Percentiles rank a stretch among this genome's conserved stretches.
Conservation (phyloP, 2,797 vertebrate genomes). For the Bucorvus abyssinicus region DNA sequence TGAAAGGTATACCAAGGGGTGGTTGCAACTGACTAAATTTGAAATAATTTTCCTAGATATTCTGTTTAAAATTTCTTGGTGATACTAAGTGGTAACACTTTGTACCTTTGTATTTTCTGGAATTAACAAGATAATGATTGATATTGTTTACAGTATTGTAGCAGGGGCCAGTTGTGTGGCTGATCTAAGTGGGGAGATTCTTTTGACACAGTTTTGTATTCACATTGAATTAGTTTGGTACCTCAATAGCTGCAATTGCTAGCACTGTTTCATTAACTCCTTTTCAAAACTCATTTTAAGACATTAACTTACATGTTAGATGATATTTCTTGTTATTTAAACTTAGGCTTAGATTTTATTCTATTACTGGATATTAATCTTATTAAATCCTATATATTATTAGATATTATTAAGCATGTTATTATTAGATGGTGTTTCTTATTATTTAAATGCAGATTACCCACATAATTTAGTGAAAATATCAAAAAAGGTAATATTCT, state of each 20-base stretch:
- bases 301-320: background rate
- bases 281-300: conserved; percentile 11
- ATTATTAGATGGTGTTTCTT: background rate
- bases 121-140: background rate
- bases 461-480: background rate
- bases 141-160: background rate
- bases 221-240: background rate
- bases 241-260: background rate
- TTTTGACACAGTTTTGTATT: background rate
- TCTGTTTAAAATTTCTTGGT: background rate
- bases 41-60: too few species aligned
- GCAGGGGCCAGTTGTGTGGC: background rate
- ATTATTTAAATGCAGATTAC: background rate
- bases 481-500: background rate
- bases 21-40: background rate
- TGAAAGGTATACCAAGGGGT: background rate
- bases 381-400: background rate
- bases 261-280: background rate
- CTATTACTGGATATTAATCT: background rate
- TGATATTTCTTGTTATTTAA: background rate
- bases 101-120: conserved; percentile 1
- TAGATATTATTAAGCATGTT: background rate
- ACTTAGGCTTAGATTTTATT: background rate
- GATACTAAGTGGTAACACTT: background rate
- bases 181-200: background rate